These are phyloP conservation scores for Anastatus disparis DNA, from an alignment of 1,140 invertebrate species.

Conservation along the genomic window DNA sequence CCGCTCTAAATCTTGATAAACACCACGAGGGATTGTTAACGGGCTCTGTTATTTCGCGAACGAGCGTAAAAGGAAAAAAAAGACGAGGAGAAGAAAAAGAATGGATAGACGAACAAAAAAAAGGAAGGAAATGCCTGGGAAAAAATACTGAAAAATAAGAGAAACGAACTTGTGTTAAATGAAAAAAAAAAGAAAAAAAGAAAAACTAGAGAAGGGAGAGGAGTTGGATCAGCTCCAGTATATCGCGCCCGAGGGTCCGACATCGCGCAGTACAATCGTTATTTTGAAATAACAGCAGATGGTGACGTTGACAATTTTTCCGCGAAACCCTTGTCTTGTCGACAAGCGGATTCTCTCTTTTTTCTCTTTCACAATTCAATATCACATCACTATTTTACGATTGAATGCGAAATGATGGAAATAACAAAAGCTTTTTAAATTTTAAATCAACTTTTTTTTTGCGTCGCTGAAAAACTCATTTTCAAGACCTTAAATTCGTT, in stretches of 20 bases:
- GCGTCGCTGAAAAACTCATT: too few species aligned
- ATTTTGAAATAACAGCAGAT: slow-evolving; percentile 28
- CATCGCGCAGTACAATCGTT: slow-evolving; percentile 25
- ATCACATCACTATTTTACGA: neutral
- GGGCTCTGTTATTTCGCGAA: slow-evolving; percentile 31
- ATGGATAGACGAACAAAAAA: neutral
- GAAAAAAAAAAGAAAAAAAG: neutral
- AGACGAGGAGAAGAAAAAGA: neutral
- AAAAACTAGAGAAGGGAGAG: neutral
- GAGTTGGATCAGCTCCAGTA: slow-evolving; percentile 27
- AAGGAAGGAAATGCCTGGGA: neutral
- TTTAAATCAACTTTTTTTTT: too few species aligned
- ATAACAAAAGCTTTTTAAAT: neutral
- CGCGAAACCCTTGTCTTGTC: neutral
- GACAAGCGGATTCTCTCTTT: neutral
- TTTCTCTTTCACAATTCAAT: neutral
- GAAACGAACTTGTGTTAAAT: neutral
- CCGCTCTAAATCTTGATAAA: slow-evolving; percentile 39
- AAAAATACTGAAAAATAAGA: slow-evolving; percentile 41
- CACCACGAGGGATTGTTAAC: slow-evolving; percentile 35
- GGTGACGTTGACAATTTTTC: slow-evolving; percentile 26
- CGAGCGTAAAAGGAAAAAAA: slow-evolving; percentile 1
- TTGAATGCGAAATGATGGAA: neutral
- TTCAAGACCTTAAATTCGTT: neutral
- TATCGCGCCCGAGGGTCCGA: slow-evolving; percentile 9